phyloP scores from a whole-genome alignment of 2,888 invertebrate species.

The Balanococcus diminutus region DNA sequence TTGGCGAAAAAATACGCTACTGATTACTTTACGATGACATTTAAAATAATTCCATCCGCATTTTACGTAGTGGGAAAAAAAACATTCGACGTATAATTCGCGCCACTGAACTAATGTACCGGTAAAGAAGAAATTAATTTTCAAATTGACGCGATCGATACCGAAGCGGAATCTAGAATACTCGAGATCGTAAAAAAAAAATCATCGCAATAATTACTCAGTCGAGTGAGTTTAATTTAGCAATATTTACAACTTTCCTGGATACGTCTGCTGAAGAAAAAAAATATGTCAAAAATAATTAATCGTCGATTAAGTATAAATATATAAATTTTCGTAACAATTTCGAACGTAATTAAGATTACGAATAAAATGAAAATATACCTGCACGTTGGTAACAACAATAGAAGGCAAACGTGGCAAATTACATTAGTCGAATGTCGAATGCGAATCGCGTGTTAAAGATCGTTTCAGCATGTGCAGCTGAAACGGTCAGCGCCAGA shows the following conservation, averaged over 20 bases:
- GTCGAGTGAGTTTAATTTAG: not conserved
- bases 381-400: not conserved
- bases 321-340: not conserved
- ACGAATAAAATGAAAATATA: not conserved
- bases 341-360: not conserved
- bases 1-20: not conserved
- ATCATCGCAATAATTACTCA: not conserved
- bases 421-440: not conserved
- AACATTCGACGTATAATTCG: not conserved
- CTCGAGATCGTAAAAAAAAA: not conserved
- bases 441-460: not conserved
- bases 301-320: not conserved
- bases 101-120: not conserved
- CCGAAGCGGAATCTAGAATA: not conserved
- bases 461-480: slow-evolving; percentile 1
- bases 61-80: not conserved
- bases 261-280: not conserved
- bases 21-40: not conserved
- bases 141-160: not conserved
- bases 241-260: not conserved
- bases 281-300: not conserved
- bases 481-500: slow-evolving; percentile 26
- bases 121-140: not conserved
- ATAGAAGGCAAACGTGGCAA: not conserved
- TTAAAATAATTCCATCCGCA: not conserved